These are phyloP conservation scores for Gallinago stenura DNA, from an alignment of 2,797 vertebrate genomes.

Conservation along the genomic window DNA sequence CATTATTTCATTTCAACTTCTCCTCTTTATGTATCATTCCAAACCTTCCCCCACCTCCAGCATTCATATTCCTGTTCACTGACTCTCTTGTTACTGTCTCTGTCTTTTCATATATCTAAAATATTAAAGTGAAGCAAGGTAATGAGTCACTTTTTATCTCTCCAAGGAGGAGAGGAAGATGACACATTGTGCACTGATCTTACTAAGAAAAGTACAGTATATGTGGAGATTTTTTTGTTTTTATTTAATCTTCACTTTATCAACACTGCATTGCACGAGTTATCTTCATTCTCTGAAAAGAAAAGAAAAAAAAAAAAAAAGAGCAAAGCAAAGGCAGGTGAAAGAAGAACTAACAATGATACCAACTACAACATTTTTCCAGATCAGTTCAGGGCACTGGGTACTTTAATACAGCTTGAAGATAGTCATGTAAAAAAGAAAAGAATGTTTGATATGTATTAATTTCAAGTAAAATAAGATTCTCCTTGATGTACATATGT, in stretches of 20 bases:
- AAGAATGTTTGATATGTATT: background rate
- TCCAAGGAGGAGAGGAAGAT: constrained; percentile 42
- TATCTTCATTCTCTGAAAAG: background rate
- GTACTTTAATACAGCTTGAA: background rate
- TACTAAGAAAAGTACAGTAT: constrained; percentile 31
- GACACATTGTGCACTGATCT: constrained; percentile 38
- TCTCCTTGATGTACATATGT: background rate
- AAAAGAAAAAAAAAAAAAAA: background rate
- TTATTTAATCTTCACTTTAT: background rate
- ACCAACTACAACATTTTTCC: background rate
- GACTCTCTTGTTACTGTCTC: constrained; percentile 42
- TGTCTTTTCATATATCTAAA: constrained; percentile 48
- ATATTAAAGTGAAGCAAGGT: constrained; percentile 52
- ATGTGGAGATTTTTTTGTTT: background rate
- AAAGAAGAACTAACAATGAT: background rate
- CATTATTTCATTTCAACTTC: background rate
- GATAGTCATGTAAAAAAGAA: background rate
- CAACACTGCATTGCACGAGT: background rate
- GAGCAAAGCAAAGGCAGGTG: background rate
- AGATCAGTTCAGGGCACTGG: background rate
- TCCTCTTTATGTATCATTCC: background rate
- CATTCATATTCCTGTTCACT: constrained; percentile 12
- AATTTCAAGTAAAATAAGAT: constrained; percentile 23
- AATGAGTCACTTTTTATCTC: constrained; percentile 65
- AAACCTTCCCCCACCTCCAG: background rate